Percentiles rank a stretch among this genome's conserved stretches.
Evolutionary conservation across 2,113 vertebrate species (phyloP).

Genomic region (Campylomormyrus tamandua): DNA sequence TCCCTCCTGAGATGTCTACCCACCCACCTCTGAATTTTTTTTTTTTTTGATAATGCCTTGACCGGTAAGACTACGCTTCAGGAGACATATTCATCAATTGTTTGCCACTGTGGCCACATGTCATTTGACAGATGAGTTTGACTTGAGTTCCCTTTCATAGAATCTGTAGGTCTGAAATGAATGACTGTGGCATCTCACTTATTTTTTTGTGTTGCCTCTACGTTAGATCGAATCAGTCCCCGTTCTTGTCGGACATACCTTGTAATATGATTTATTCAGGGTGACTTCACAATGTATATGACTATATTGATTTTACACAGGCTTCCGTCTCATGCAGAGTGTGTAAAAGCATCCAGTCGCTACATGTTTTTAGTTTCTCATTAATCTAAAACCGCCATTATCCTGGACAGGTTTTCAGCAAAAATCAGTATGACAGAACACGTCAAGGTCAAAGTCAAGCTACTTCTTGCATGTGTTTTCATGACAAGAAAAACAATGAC

Average conservation of each 20-base stretch:
- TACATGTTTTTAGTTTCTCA: background rate
- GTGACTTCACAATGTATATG: background rate
- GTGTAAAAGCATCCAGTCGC: background rate
- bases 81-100: background rate
- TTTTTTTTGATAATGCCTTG: background rate
- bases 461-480: background rate
- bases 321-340: background rate
- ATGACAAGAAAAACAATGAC: background rate
- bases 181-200: background rate
- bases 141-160: background rate
- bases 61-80: background rate
- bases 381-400: background rate
- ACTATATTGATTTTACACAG: background rate
- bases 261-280: background rate
- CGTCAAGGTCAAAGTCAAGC: background rate
- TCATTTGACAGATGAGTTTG: background rate
- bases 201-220: background rate
- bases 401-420: background rate
- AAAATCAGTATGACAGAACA: background rate
- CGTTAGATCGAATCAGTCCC: background rate
- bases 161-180: background rate
- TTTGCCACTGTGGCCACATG: background rate
- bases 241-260: background rate
- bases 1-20: background rate
- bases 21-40: background rate